Percentiles rank a stretch among this genome's conserved stretches.
Evolutionary conservation across 2,113 vertebrate species (phyloP).

Genomic region (Engraulis encrasicolus): DNA sequence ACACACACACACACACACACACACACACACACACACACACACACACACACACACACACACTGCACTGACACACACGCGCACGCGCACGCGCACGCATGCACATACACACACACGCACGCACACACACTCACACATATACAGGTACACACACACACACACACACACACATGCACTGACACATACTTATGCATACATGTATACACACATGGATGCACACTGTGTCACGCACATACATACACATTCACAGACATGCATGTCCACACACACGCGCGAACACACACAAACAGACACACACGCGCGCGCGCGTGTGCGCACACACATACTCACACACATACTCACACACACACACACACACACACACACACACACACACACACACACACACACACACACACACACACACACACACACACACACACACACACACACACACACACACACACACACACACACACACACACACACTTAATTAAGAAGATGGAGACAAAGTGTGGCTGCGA

Average conservation of each 20-base stretch:
- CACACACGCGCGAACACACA: slow-evolving; percentile 40
- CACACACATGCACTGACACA: slow-evolving; percentile 39
- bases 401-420: slow-evolving; percentile 41
- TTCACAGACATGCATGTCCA: too few relatives aligned
- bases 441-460: slow-evolving; percentile 41
- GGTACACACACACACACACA: slow-evolving; percentile 42
- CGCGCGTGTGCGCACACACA: too few relatives aligned
- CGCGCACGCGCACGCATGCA: too few relatives aligned
- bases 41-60: slow-evolving; percentile 40
- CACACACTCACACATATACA: slow-evolving; percentile 56
- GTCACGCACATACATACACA: slow-evolving; percentile 38
- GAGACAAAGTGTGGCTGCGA: slow-evolving; percentile 58
- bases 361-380: slow-evolving; percentile 42
- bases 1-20: slow-evolving; percentile 40
- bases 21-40: slow-evolving; percentile 42
- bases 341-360: slow-evolving; percentile 41
- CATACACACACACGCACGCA: slow-evolving; percentile 39
- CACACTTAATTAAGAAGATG: slow-evolving; percentile 70
- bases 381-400: slow-evolving; percentile 41
- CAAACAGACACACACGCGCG: slow-evolving; percentile 41
- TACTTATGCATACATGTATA: slow-evolving; percentile 49
- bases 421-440: slow-evolving; percentile 40
- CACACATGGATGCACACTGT: too few relatives aligned
- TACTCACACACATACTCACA: slow-evolving; percentile 40
- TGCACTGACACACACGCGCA: slow-evolving; percentile 47